Evolutionary conservation across 2,888 invertebrate species (phyloP).

Genomic region (Thalpophila matura): DNA sequence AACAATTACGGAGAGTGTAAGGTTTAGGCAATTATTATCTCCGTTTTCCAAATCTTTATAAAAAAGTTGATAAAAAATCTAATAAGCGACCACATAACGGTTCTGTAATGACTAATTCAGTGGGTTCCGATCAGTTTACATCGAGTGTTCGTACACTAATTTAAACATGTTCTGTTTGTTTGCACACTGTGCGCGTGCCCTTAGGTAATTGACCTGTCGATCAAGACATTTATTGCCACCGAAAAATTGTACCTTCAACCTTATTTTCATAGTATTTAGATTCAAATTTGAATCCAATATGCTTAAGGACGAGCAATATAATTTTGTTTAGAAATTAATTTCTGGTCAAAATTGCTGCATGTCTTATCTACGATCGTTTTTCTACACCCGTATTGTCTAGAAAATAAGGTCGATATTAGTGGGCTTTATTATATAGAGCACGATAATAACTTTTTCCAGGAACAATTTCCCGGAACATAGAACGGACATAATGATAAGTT

Average conservation of each 20-base stretch:
- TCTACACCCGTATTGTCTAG: conserved; percentile 17
- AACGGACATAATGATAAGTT: conserved; percentile 68
- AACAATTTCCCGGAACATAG: conserved; percentile 59
- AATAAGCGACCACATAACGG: conserved; percentile 61
- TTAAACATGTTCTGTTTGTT: conserved; percentile 57
- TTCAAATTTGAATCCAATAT: conserved; percentile 30
- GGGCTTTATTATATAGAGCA: conserved; percentile 12
- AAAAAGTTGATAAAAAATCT: conserved; percentile 47
- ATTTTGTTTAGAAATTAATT: conserved; percentile 65
- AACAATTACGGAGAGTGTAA: conserved; percentile 48
- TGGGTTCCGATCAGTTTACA: conserved; percentile 59
- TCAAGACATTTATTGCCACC: conserved; percentile 44
- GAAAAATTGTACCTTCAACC: conserved; percentile 31
- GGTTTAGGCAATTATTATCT: conserved; percentile 47
- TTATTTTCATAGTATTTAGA: conserved; percentile 40
- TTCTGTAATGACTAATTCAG: conserved; percentile 70
- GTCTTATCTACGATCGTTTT: conserved; percentile 48
- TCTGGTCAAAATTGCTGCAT: conserved; percentile 53
- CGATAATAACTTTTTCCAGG: conserved; percentile 54
- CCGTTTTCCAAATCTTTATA: conserved; percentile 41
- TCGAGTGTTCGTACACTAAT: conserved; percentile 55
- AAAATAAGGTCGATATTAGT: conserved; percentile 34
- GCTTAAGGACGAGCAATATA: conserved; percentile 28
- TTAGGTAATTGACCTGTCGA: conserved; percentile 68
- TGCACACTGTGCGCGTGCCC: conserved; percentile 68